Base-by-base conservation (phyloP, 2,888 invertebrate genomes). In the Rotaria socialis region DNA sequence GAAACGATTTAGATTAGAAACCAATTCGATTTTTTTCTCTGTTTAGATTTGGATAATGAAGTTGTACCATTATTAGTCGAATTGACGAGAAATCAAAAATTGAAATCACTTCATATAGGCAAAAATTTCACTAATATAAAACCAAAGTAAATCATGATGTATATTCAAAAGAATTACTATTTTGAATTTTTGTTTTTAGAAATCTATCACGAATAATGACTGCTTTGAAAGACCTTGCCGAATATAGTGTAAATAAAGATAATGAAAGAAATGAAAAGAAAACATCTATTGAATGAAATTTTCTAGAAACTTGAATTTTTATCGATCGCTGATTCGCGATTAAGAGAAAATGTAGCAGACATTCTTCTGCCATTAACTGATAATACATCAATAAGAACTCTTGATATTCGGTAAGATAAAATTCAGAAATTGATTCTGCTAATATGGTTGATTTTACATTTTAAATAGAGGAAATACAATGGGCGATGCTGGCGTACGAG, bases 401-500 rank as follows among this genome's bases (percentile, higher is more conserved):
- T 94, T 85, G 94, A 94, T 89, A 92, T 94, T 87, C 93, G 93
- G 93, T 92, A 88, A 85, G 35, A 35, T 35, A 35, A 35, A 35
- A 35, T 35, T 35, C 35, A 35, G 35, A 35, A 35, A 35, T 35
- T 35, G 35, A 27, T 67, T 16, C 16, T 67, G 10, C 27, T 67
- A 35, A 27, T 35, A 27, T 67, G 7, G 5, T 27, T 27, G 35
- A 35, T 35, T 35, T 67, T 67, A 16, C 35, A 2, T 67, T 16
- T 11, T 67, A 41, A 88, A 50, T 89, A 91, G 91, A 88, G 92
- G 91, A 8, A 92, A 92, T 88, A 88, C 88, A 55, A 91, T 92
- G 88, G 96, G 97, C 58, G 97, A 98, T 92, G 94, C 95, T 86
- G 98, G 97, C 88, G 97, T 97, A 16, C 93, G 97, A 86, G 93